Conservation (phyloP, 2,113 vertebrate genomes). For the Rhinopomastus cyanomelas region DNA sequence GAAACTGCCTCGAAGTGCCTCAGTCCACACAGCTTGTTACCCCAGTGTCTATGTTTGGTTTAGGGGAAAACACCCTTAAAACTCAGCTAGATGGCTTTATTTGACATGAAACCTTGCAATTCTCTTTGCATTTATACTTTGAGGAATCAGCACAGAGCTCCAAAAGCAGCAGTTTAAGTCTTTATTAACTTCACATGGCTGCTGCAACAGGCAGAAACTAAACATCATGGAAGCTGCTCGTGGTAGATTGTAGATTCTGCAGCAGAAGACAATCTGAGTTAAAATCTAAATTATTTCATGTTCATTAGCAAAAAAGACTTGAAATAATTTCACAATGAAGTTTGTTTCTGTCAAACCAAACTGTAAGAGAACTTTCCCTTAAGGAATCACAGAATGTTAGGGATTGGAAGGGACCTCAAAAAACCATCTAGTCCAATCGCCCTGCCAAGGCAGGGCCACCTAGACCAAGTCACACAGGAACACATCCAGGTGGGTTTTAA, state of each 20-base stretch:
- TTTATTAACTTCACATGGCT: rapidly evolving
- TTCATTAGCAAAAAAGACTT: background rate
- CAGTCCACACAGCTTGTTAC: rapidly evolving
- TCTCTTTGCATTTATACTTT: rapidly evolving
- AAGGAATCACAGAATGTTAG: too few species aligned
- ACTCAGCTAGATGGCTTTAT: rapidly evolving
- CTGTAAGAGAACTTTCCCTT: rapidly evolving
- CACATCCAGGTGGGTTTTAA: too few species aligned
- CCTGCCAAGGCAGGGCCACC: too few species aligned
- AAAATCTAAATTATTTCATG: rapidly evolving
- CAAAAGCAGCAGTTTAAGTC: rapidly evolving
- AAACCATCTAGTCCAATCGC: too few species aligned
- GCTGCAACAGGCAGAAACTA: rapidly evolving
- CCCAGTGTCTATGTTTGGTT: rapidly evolving
- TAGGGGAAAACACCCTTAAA: rapidly evolving
- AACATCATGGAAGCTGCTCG: rapidly evolving
- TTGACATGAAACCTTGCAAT: rapidly evolving
- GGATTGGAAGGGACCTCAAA: too few species aligned
- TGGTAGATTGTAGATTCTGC: rapidly evolving
- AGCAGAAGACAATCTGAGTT: rapidly evolving
- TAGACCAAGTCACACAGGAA: too few species aligned
- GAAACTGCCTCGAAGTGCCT: background rate
- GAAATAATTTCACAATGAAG: rapidly evolving
- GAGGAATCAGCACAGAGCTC: rapidly evolving
- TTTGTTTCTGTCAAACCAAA: rapidly evolving